A percentile compares a stretch with the other conserved stretches of the same genome.
Evolutionary conservation across 2,888 invertebrate genomes (phyloP).

Genomic region (Cryptosula pallasiana): DNA sequence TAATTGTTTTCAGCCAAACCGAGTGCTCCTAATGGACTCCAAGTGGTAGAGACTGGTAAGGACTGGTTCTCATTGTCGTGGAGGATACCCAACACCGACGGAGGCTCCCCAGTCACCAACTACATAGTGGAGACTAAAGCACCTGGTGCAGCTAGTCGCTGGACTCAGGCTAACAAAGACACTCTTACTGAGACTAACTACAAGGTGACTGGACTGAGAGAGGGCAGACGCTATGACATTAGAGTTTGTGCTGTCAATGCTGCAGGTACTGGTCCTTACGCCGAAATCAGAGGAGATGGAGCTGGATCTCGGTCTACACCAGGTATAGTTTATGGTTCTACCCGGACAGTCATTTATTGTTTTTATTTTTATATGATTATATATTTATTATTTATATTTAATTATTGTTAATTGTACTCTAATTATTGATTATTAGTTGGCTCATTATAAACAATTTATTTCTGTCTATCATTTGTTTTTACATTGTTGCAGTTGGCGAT

Average conservation of each 20-base stretch:
- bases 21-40: slow-evolving; percentile 11
- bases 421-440: background rate
- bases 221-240: slow-evolving; percentile 46
- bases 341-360: too few relatives aligned
- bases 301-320: slow-evolving; percentile 56
- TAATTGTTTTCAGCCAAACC: slow-evolving; percentile 17
- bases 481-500: slow-evolving; percentile 6
- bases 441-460: background rate
- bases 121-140: slow-evolving; percentile 45
- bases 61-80: slow-evolving; percentile 36
- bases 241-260: slow-evolving; percentile 51
- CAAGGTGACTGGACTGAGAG: slow-evolving; percentile 35
- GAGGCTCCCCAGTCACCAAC: slow-evolving; percentile 46
- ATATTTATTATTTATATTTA: too few relatives aligned
- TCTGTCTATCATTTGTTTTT: too few relatives aligned
- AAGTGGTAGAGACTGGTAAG: background rate
- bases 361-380: too few relatives aligned
- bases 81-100: slow-evolving; percentile 45
- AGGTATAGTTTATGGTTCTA: too few relatives aligned
- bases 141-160: background rate
- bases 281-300: slow-evolving; percentile 38
- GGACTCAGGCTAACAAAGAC: slow-evolving; percentile 26
- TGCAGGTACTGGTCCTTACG: slow-evolving; percentile 37
- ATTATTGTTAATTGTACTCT: too few relatives aligned
- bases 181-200: slow-evolving; percentile 26